A percentile compares a stretch with the other conserved stretches of the same genome.
Evolutionary conservation across 2,797 vertebrate species (phyloP).

Genomic region (Dryobates pubescens): DNA sequence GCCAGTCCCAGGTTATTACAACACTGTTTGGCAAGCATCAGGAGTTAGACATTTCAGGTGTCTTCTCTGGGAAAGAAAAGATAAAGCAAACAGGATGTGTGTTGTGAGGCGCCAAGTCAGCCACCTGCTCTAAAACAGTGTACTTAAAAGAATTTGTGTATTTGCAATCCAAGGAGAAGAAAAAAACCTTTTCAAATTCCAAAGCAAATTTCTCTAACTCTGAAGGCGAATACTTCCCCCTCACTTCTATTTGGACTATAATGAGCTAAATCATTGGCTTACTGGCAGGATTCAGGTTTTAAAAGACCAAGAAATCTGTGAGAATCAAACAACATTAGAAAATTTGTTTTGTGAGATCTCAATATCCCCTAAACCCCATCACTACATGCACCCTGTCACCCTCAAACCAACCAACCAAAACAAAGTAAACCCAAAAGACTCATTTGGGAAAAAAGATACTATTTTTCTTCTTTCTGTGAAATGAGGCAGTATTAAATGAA

Average conservation of each 20-base stretch:
- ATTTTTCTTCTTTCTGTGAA: background rate
- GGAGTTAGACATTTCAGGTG: background rate
- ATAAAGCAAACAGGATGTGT: background rate
- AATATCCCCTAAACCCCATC: fast-evolving
- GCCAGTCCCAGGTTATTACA: background rate
- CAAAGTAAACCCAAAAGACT: background rate
- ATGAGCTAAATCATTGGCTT: background rate
- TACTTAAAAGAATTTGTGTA: background rate
- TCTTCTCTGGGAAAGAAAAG: background rate
- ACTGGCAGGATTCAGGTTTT: background rate
- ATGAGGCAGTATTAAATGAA: background rate
- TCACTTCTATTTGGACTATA: background rate
- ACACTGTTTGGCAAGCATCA: background rate
- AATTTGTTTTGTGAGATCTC: background rate
- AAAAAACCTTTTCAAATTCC: background rate
- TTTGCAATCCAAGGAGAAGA: background rate
- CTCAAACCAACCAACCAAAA: background rate
- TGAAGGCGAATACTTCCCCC: background rate
- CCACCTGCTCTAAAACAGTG: background rate
- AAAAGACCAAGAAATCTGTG: background rate
- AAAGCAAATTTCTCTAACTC: background rate
- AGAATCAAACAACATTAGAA: conserved; percentile 2
- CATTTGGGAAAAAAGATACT: background rate
- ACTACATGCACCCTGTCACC: fast-evolving
- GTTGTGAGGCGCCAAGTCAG: background rate